Percentiles rank a stretch among this genome's conserved stretches.
These are phyloP conservation scores for Ctenoplectra terminalis DNA, from an alignment of 1,140 invertebrate species.

Conservation along the genomic window DNA sequence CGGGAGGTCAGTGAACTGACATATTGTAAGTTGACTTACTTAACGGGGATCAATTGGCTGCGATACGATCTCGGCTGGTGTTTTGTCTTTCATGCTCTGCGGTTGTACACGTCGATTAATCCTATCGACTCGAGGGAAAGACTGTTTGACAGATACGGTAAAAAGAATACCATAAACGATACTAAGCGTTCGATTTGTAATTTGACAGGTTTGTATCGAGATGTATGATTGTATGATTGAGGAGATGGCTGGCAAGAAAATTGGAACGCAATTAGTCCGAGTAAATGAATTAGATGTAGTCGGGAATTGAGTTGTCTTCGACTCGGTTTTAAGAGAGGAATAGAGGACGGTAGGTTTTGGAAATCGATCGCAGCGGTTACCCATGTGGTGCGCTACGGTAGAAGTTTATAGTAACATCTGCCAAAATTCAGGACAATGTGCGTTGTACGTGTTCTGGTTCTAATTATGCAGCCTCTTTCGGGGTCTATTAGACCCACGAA, in stretches of 20 bases:
- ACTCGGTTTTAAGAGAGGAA: not conserved
- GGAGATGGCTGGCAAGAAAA: no score
- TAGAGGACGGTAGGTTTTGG: no score
- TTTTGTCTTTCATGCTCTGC: constrained; percentile 19
- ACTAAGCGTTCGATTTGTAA: constrained; percentile 42
- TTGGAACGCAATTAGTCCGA: no score
- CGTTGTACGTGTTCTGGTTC: constrained; percentile 20
- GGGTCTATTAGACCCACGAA: constrained; percentile 11
- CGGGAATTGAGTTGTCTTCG: not conserved
- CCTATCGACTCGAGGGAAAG: not conserved
- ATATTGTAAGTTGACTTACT: constrained; percentile 53
- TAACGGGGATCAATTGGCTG: constrained; percentile 51
- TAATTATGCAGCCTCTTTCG: constrained; percentile 22
- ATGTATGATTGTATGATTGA: no score
- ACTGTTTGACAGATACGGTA: not conserved
- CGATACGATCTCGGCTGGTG: constrained; percentile 43
- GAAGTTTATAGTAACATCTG: not conserved
- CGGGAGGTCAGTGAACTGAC: constrained; percentile 51
- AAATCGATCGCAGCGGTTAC: not conserved
- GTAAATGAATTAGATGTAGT: no score
- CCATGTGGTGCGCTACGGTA: not conserved
- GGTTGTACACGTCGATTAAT: constrained; percentile 16
- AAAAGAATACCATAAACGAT: not conserved
- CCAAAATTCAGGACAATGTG: constrained; percentile 19
- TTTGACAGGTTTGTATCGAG: not conserved